A percentile compares a stretch with the other conserved stretches of the same genome.
These are phyloP conservation scores for Yasuhikotakia modesta DNA, from an alignment of 2,797 vertebrate species.

Conservation along the genomic window DNA sequence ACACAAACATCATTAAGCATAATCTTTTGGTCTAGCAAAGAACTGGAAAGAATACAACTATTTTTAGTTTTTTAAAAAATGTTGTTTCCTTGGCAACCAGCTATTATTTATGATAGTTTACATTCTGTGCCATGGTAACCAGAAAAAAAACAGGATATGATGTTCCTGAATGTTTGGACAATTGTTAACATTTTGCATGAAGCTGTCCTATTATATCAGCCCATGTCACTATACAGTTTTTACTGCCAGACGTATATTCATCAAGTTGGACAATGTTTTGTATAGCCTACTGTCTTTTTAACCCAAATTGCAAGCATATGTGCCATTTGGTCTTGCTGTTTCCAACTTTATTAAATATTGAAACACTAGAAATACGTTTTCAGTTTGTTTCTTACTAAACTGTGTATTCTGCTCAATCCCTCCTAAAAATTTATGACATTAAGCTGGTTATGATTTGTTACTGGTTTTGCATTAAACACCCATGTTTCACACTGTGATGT, in stretches of 20 bases:
- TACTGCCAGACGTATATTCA: conserved; percentile 7
- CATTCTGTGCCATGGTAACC: conserved; percentile 70
- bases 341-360: not conserved
- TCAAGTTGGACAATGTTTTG: conserved; percentile 19
- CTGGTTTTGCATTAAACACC: conserved; percentile 43
- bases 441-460: conserved; percentile 8
- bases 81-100: conserved; percentile 71
- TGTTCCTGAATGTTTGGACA: conserved; percentile 50
- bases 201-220: conserved; percentile 6
- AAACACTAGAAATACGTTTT: not conserved
- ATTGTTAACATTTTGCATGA: conserved; percentile 48
- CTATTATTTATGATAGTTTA: conserved; percentile 69
- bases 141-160: conserved; percentile 74
- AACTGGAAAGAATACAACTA: conserved; percentile 55
- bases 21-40: conserved; percentile 43
- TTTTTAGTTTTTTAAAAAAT: conserved; percentile 50
- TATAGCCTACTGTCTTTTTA: not conserved
- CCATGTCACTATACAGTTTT: conserved; percentile 6
- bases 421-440: conserved; percentile 24
- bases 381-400: not conserved
- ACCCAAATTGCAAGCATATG: conserved; percentile 2
- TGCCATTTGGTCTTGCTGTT: not conserved
- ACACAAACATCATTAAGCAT: conserved; percentile 59
- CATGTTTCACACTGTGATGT: conserved; percentile 48
- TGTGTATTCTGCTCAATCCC: not conserved